Evolutionary conservation across 2,113 vertebrate genomes (phyloP).

Genomic region (Microcebus lehilahytsara): DNA sequence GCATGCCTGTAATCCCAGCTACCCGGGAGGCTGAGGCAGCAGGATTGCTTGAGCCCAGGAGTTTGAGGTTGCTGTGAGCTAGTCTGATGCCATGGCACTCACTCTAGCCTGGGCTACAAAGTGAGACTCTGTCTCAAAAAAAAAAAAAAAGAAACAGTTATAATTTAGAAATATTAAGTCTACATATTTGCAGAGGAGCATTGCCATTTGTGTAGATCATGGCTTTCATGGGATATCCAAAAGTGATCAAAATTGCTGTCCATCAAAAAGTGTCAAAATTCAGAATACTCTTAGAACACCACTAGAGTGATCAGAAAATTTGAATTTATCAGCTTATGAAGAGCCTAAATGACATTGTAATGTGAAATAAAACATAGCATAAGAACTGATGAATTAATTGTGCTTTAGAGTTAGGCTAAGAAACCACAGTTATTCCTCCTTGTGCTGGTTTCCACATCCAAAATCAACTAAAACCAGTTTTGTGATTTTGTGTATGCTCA

Average conservation of each 20-base stretch:
- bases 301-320: neutral
- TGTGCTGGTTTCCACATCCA: neutral
- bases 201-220: neutral
- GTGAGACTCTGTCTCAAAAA: no score
- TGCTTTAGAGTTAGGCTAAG: neutral
- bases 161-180: neutral
- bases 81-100: no score
- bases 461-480: neutral
- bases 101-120: no score
- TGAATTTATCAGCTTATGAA: neutral
- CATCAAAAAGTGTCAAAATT: neutral
- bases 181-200: neutral
- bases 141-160: neutral
- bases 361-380: neutral
- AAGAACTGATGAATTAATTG: neutral
- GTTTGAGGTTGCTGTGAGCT: no score
- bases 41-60: no score
- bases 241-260: neutral
- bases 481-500: neutral
- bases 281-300: neutral
- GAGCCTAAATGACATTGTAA: neutral
- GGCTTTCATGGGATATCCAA: neutral
- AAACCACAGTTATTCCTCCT: neutral
- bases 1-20: no score
- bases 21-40: no score